A percentile compares a stretch with the other conserved stretches of the same genome.
These are phyloP conservation scores for Drusus annulatus DNA, from an alignment of 1,140 invertebrate genomes.

Conservation along the genomic window DNA sequence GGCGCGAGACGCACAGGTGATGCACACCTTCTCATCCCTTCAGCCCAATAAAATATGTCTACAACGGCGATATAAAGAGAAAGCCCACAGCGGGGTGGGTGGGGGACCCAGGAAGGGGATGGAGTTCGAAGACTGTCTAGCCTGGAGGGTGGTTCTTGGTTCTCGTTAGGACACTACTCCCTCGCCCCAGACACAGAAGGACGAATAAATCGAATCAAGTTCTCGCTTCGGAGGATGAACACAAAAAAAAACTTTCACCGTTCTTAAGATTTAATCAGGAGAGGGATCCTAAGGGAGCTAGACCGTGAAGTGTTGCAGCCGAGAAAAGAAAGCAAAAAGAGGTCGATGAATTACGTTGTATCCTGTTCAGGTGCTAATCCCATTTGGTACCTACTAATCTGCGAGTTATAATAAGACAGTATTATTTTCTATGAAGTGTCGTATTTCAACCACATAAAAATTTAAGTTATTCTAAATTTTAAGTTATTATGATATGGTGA, in stretches of 20 bases:
- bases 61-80: neutral
- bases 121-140: constrained; percentile 41
- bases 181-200: neutral
- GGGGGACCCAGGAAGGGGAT: constrained; percentile 1
- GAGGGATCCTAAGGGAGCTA: neutral
- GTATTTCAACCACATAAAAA: no score
- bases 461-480: no score
- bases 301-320: constrained; percentile 7
- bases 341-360: constrained; percentile 1
- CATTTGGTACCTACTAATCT: no score
- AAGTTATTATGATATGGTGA: no score
- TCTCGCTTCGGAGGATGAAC: neutral
- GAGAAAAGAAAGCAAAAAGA: neutral
- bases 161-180: neutral
- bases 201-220: constrained; percentile 18
- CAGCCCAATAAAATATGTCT: neutral
- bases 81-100: neutral
- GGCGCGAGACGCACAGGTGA: no score
- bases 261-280: constrained; percentile 14
- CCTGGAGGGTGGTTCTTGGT: neutral
- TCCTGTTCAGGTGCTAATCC: neutral
- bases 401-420: no score
- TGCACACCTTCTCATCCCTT: neutral
- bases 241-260: constrained; percentile 7
- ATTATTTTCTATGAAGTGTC: no score